Evolutionary conservation across 2,113 vertebrate species (phyloP).

Genomic region (Brachypteracias leptosomus): DNA sequence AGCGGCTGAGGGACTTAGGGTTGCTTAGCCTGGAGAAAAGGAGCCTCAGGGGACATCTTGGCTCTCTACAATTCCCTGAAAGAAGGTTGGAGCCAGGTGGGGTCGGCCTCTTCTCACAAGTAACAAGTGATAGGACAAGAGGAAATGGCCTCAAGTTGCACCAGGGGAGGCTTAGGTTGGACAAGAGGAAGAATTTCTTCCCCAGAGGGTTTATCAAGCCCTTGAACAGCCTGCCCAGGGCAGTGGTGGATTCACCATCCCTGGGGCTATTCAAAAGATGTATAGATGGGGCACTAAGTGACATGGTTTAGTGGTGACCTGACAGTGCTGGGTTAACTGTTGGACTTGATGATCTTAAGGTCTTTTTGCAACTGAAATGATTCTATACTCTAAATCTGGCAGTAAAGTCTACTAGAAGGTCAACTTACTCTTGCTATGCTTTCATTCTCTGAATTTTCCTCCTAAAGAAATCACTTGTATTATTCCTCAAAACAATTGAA

Average conservation of each 20-base stretch:
- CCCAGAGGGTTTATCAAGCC: background rate
- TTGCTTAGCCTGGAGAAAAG: background rate
- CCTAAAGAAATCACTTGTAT: background rate
- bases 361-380: background rate
- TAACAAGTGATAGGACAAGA: background rate
- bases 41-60: background rate
- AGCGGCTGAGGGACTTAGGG: background rate
- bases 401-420: background rate
- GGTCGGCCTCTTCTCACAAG: too few relatives aligned
- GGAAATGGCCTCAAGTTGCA: background rate
- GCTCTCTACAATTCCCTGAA: background rate
- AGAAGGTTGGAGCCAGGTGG: background rate
- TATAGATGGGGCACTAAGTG: background rate
- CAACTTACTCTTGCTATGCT: background rate
- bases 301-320: background rate
- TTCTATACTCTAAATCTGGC: conserved; percentile 1
- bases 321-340: background rate
- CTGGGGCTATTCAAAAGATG: background rate
- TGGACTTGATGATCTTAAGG: background rate
- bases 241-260: background rate
- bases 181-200: background rate
- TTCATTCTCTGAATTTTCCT: background rate
- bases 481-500: background rate
- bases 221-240: background rate
- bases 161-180: background rate